Conservation (phyloP, 2,888 invertebrate genomes). For the Protophormia terraenovae region DNA sequence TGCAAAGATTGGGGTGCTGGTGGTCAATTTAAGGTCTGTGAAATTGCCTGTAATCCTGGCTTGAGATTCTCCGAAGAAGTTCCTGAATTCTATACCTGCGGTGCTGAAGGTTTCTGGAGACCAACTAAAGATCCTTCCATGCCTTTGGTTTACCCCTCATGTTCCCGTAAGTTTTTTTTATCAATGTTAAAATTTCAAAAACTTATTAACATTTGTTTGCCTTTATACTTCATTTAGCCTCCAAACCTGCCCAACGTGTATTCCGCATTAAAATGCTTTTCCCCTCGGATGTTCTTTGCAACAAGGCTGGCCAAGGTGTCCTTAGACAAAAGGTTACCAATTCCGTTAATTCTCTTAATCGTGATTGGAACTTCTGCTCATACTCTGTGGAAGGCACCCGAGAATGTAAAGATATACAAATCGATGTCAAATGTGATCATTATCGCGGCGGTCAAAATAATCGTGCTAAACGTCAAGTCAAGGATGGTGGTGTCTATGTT, state of each 20-base stretch:
- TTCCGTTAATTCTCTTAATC: slow-evolving; percentile 94
- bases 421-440: slow-evolving; percentile 95
- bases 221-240: slow-evolving; percentile 82
- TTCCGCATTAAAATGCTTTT: slow-evolving; percentile 96
- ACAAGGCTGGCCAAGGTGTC: slow-evolving; percentile 96
- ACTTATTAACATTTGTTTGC: too few relatives aligned
- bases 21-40: slow-evolving; percentile 96
- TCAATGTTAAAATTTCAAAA: not conserved
- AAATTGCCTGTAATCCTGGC: slow-evolving; percentile 93
- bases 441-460: slow-evolving; percentile 83
- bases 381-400: slow-evolving; percentile 90
- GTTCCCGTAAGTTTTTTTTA: slow-evolving; percentile 87
- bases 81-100: slow-evolving; percentile 98
- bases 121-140: slow-evolving; percentile 91
- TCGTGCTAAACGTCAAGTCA: slow-evolving; percentile 85
- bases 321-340: slow-evolving; percentile 93
- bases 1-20: slow-evolving; percentile 98
- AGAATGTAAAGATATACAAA: slow-evolving; percentile 94
- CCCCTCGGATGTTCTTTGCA: slow-evolving; percentile 97
- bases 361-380: slow-evolving; percentile 98
- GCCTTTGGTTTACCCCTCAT: slow-evolving; percentile 94
- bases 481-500: slow-evolving; percentile 90
- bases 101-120: slow-evolving; percentile 98
- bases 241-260: slow-evolving; percentile 95
- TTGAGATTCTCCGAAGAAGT: slow-evolving; percentile 94